Conservation (phyloP, 1,140 invertebrate genomes). For the Pogonognathellus flavescens region DNA sequence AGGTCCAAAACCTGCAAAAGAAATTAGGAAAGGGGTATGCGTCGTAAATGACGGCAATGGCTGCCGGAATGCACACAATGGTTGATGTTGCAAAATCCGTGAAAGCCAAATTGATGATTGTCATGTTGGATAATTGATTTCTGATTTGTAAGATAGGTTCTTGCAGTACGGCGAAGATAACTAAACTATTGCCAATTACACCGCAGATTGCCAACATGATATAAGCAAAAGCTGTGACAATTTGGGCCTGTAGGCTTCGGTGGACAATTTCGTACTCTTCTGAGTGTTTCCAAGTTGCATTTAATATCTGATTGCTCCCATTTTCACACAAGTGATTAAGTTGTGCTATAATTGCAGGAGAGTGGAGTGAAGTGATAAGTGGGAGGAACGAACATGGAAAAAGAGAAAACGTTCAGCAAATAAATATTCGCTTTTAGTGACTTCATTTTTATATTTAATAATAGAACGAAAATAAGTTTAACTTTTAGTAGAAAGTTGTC, state of each 20-base stretch:
- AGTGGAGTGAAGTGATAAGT: background rate
- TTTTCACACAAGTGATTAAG: background rate
- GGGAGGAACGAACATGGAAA: background rate
- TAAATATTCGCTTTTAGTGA: background rate
- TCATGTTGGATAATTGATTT: slow-evolving; percentile 54
- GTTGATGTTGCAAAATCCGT: slow-evolving; percentile 43
- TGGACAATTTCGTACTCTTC: background rate
- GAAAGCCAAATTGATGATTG: slow-evolving; percentile 51
- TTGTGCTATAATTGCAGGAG: background rate
- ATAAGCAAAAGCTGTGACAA: slow-evolving; percentile 9
- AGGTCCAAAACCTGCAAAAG: slow-evolving; percentile 37
- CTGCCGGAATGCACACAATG: slow-evolving; percentile 32
- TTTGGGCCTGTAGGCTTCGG: background rate
- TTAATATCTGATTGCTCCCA: background rate
- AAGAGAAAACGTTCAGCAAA: background rate
- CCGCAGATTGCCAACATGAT: slow-evolving; percentile 12
- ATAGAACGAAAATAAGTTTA: background rate
- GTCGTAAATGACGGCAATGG: slow-evolving; percentile 30
- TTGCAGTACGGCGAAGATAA: slow-evolving; percentile 32
- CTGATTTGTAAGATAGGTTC: slow-evolving; percentile 53
- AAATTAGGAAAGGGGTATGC: background rate
- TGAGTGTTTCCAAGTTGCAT: background rate
- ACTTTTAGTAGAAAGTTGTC: slow-evolving; percentile 1
- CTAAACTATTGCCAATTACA: slow-evolving; percentile 39
- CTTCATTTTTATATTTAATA: background rate